Percentiles rank a stretch among this genome's conserved stretches.
Conservation (phyloP, 2,888 invertebrate genomes). For the Aproaerema taeniolella region DNA sequence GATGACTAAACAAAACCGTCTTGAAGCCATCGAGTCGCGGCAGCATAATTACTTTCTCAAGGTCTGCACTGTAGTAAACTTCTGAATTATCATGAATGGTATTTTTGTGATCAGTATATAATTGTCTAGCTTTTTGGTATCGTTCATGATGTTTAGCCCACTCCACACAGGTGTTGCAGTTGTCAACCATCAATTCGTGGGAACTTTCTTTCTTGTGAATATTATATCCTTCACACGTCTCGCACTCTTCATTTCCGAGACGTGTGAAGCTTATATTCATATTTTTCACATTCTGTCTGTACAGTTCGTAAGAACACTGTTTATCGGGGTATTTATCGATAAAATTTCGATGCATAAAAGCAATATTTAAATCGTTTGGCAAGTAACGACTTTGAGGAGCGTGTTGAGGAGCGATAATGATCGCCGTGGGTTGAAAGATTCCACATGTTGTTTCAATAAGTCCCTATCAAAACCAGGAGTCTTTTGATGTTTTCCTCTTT, state of each 20-base stretch:
- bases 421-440: constrained; percentile 15
- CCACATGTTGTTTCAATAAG: constrained; percentile 10
- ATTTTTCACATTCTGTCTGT: constrained; percentile 11
- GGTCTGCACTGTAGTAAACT: constrained; percentile 14
- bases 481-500: constrained; percentile 8
- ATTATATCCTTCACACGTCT: constrained; percentile 13
- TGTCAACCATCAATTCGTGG: background rate
- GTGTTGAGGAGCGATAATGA: constrained; percentile 16
- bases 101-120: constrained; percentile 7
- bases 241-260: constrained; percentile 19
- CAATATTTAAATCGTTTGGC: constrained; percentile 17
- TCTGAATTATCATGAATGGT: background rate
- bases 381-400: constrained; percentile 17
- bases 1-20: constrained; percentile 19
- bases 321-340: constrained; percentile 11
- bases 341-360: constrained; percentile 16
- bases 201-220: background rate
- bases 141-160: constrained; percentile 13
- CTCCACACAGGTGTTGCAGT: constrained; percentile 8
- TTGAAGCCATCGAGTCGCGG: constrained; percentile 21
- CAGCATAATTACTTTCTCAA: constrained; percentile 23
- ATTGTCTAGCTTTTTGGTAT: constrained; percentile 3
- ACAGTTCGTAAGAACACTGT: constrained; percentile 14
- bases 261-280: constrained; percentile 17
- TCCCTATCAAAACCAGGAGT: constrained; percentile 4